Percentiles rank a stretch among this genome's conserved stretches.
These are phyloP conservation scores for Dinocampus coccinellae DNA, from an alignment of 2,888 invertebrate genomes.

Conservation along the genomic window DNA sequence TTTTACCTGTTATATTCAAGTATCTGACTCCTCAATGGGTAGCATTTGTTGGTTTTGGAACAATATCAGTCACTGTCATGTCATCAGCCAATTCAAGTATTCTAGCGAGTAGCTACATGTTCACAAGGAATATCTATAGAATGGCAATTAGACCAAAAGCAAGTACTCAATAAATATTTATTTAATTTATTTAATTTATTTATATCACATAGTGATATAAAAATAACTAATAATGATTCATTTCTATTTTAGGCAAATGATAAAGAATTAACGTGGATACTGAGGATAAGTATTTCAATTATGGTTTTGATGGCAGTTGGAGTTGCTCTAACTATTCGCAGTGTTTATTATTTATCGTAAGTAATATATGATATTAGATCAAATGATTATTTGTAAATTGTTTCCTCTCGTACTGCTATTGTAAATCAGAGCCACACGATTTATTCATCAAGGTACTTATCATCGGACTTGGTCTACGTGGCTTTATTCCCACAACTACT, in stretches of 20 bases:
- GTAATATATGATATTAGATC: conserved; percentile 43
- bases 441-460: conserved; percentile 71
- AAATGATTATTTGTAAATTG: neutral
- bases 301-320: conserved; percentile 74
- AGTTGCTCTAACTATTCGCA: conserved; percentile 77
- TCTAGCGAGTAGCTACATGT: conserved; percentile 80
- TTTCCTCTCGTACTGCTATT: neutral
- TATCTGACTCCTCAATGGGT: conserved; percentile 73
- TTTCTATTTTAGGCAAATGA: conserved; percentile 74
- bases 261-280: conserved; percentile 77
- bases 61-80: conserved; percentile 83
- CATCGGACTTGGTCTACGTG: conserved; percentile 80
- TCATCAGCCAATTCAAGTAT: conserved; percentile 82
- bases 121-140: conserved; percentile 80
- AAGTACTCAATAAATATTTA: conserved; percentile 53
- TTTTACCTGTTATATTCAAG: conserved; percentile 77
- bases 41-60: conserved; percentile 79
- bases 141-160: conserved; percentile 77
- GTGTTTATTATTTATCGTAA: conserved; percentile 74
- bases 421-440: neutral
- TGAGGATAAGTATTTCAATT: conserved; percentile 75
- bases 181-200: neutral
- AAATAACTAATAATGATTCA: conserved; percentile 13
- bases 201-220: neutral
- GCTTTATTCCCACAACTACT: conserved; percentile 80